phyloP scores from a whole-genome alignment of 2,113 vertebrate genomes.

The Dolichallabes microphthalmus region DNA sequence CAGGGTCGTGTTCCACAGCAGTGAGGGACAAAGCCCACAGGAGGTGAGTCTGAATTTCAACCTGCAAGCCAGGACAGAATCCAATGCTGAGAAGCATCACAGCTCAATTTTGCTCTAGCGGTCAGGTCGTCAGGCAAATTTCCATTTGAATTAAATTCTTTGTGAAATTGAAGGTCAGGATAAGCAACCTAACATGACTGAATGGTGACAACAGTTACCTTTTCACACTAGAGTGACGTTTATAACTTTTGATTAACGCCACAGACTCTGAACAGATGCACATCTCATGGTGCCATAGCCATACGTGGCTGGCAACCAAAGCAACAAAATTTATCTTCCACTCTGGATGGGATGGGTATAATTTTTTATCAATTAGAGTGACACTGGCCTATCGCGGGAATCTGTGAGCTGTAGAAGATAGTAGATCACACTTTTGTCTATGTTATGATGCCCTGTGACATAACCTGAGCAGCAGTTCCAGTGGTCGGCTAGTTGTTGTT shows the following conservation, averaged over 20 bases:
- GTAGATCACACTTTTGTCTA: background rate
- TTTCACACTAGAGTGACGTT: background rate
- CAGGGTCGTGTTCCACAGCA: constrained; percentile 81
- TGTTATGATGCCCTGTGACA: background rate
- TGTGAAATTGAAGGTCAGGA: background rate
- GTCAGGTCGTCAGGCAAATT: background rate
- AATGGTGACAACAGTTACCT: background rate
- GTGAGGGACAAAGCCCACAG: constrained; percentile 74
- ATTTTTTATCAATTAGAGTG: background rate
- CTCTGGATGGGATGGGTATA: background rate
- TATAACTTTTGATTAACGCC: background rate
- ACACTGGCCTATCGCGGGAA: background rate
- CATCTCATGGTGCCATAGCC: background rate
- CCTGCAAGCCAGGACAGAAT: background rate
- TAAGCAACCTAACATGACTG: background rate
- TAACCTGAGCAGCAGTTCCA: background rate
- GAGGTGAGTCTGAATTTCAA: constrained; percentile 74
- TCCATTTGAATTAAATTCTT: background rate
- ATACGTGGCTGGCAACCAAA: background rate
- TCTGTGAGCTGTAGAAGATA: background rate
- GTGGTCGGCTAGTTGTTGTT: no score
- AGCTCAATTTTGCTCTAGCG: no score
- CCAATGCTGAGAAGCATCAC: background rate
- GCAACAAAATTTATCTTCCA: background rate
- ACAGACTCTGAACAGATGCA: no score